A percentile compares a stretch with the other conserved stretches of the same genome.
phyloP scores from a whole-genome alignment of 2,113 vertebrate species.

The Buteo buteo region DNA sequence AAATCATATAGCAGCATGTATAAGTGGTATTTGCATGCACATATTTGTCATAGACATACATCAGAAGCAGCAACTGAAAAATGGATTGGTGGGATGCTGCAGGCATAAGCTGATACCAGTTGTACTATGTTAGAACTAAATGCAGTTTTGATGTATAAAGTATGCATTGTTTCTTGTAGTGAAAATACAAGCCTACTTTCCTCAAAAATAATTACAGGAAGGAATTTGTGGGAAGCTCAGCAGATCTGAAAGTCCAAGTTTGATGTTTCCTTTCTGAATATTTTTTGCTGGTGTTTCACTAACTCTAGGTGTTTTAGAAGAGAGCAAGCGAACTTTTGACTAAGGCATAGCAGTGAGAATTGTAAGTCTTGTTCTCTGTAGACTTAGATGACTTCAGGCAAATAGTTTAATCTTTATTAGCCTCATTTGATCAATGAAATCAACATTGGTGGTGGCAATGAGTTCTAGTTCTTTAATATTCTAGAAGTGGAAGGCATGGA shows the following conservation, averaged over 20 bases:
- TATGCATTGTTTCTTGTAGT: neutral
- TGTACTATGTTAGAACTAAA: neutral
- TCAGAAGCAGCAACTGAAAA: neutral
- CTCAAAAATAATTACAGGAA: neutral
- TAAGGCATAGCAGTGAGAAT: neutral
- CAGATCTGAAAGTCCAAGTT: neutral
- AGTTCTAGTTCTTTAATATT: neutral
- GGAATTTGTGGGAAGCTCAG: neutral
- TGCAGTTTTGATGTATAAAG: neutral
- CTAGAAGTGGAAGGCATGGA: neutral
- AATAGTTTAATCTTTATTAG: neutral
- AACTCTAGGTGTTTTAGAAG: neutral
- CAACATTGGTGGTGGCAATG: neutral
- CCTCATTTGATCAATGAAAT: neutral
- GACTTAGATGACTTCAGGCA: neutral
- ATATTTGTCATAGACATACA: neutral
- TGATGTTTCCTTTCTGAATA: neutral
- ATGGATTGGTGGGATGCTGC: neutral
- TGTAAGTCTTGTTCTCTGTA: neutral
- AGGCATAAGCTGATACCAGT: neutral
- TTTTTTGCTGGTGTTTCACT: neutral
- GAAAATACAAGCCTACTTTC: neutral
- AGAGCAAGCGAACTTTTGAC: neutral
- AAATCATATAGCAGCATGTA: neutral
- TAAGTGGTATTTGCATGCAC: neutral